Conservation (phyloP, 2,113 vertebrate genomes). For the Arizona elegans region DNA sequence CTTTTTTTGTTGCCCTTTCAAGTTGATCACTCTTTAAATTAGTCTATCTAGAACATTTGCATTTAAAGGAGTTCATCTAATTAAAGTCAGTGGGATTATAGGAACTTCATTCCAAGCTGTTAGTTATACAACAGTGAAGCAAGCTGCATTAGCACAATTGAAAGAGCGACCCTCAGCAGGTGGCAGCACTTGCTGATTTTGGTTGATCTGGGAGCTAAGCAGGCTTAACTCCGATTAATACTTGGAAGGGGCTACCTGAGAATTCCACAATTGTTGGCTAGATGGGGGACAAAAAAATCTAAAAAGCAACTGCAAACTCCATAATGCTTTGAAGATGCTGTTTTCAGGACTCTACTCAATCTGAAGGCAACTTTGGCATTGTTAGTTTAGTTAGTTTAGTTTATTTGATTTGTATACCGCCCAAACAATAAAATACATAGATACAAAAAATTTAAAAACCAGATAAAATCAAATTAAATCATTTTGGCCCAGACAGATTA, state of each 20-base stretch:
- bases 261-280: not conserved
- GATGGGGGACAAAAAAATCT: not conserved
- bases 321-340: not conserved
- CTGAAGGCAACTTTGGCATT: not conserved
- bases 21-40: not conserved
- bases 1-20: not conserved
- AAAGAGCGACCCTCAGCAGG: not conserved
- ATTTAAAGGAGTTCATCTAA: not conserved
- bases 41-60: not conserved
- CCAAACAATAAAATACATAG: too few relatives aligned
- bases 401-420: too few relatives aligned
- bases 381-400: too few relatives aligned
- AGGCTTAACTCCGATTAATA: not conserved
- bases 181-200: not conserved
- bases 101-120: not conserved
- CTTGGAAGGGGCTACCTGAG: not conserved
- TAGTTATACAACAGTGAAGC: not conserved
- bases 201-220: not conserved
- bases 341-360: not conserved
- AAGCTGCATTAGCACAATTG: not conserved
- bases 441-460: too few relatives aligned
- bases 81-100: not conserved
- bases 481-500: too few relatives aligned
- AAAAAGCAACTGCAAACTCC: not conserved
- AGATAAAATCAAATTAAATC: too few relatives aligned